A percentile compares a stretch with the other conserved stretches of the same genome.
These are phyloP conservation scores for Myiagra hebetior DNA, from an alignment of 2,113 vertebrate genomes.

Conservation along the genomic window DNA sequence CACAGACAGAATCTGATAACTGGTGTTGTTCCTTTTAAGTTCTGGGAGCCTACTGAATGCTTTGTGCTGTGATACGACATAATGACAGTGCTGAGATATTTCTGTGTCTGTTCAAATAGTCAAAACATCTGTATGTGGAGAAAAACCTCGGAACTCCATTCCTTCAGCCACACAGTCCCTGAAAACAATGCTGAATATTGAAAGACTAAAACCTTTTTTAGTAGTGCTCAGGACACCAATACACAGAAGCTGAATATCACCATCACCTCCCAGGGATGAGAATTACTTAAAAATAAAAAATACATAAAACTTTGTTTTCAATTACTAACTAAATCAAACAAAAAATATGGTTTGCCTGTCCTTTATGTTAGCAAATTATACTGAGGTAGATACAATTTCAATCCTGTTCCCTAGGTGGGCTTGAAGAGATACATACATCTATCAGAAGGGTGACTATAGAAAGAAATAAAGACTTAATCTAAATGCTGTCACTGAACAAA, in stretches of 20 bases:
- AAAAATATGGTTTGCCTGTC: neutral
- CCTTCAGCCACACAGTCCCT: neutral
- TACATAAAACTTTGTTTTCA: neutral
- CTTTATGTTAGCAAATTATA: neutral
- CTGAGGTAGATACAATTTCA: neutral
- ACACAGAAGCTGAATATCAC: neutral
- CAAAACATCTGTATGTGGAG: neutral
- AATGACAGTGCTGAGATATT: neutral
- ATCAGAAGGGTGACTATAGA: neutral
- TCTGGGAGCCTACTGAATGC: neutral
- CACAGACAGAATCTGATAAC: neutral
- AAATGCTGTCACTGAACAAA: neutral
- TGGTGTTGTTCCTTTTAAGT: neutral
- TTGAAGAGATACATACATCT: neutral
- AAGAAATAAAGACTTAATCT: constrained; percentile 23
- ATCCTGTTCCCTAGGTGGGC: neutral
- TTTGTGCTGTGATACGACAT: neutral
- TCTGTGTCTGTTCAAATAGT: neutral
- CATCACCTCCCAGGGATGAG: neutral
- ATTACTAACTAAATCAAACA: neutral
- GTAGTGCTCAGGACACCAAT: neutral
- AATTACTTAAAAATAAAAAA: neutral
- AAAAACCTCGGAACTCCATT: neutral
- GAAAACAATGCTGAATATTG: neutral
- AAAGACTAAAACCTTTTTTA: neutral